A percentile compares a stretch with the other conserved stretches of the same genome.
Evolutionary conservation across 2,888 invertebrate species (phyloP).

Genomic region (Drosophila meridionalis): DNA sequence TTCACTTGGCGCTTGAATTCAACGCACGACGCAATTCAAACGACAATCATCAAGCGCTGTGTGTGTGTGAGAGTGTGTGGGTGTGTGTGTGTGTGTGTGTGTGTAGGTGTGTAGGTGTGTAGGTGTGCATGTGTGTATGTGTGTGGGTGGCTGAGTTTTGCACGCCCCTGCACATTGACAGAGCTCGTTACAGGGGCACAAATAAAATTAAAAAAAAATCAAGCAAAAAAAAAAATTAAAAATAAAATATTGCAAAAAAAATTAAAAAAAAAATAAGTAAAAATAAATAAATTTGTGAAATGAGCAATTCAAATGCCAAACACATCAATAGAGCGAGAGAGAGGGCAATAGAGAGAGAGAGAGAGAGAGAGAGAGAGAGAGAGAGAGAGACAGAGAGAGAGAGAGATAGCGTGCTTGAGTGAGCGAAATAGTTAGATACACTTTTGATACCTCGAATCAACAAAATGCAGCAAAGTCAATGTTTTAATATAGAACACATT

Average conservation of each 20-base stretch:
- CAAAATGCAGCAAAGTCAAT: not conserved
- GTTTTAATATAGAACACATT: not conserved
- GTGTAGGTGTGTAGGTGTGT: slow-evolving; percentile 23
- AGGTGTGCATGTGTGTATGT: slow-evolving; percentile 24
- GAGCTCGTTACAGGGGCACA: slow-evolving; percentile 44
- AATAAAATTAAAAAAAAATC: slow-evolving; percentile 11
- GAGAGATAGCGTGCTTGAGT: not conserved
- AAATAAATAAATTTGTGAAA: slow-evolving; percentile 17
- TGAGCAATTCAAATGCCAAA: slow-evolving; percentile 31
- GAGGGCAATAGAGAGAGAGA: not conserved
- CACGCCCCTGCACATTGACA: slow-evolving; percentile 57
- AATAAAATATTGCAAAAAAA: slow-evolving; percentile 10
- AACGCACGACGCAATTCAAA: slow-evolving; percentile 79
- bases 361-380: not conserved
- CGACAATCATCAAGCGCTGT: slow-evolving; percentile 43
- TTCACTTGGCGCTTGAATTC: slow-evolving; percentile 84
- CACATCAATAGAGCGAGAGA: not conserved
- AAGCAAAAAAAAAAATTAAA: not conserved
- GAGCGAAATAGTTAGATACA: not conserved
- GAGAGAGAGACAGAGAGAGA: not conserved
- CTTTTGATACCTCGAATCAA: not conserved
- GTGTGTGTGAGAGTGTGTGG: slow-evolving; percentile 2
- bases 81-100: slow-evolving; percentile 36
- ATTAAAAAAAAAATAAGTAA: slow-evolving; percentile 3
- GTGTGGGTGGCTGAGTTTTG: slow-evolving; percentile 51